Conservation (phyloP, 2,113 vertebrate species). For the Chitala chitala region DNA sequence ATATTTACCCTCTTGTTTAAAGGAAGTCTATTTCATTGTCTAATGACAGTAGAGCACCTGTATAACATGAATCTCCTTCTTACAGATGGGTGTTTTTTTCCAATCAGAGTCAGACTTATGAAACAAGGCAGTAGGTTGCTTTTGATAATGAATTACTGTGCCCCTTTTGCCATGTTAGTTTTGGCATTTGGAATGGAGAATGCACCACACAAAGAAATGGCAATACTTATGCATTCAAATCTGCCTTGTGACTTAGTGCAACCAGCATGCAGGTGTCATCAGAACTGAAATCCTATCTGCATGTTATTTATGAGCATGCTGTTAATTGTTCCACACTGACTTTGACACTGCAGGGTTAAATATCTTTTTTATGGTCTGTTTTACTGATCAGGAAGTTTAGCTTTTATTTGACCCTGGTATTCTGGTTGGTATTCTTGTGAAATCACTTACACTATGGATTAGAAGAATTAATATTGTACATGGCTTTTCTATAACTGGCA, state of each 20-base stretch:
- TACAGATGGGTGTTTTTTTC: background rate
- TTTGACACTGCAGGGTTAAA: background rate
- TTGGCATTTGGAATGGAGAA: background rate
- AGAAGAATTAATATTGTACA: no score
- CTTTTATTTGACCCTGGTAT: slow-evolving; percentile 2
- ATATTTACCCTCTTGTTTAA: slow-evolving; percentile 40
- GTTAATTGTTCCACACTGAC: background rate
- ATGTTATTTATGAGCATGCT: background rate
- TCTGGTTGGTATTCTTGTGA: background rate
- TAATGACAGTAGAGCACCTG: slow-evolving; percentile 19
- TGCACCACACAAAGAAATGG: background rate
- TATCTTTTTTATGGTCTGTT: slow-evolving; percentile 3
- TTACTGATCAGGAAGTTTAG: background rate
- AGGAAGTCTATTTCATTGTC: slow-evolving; percentile 36
- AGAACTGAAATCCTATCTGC: background rate
- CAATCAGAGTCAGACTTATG: background rate
- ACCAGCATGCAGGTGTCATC: background rate
- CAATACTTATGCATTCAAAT: background rate
- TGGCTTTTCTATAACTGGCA: no score
- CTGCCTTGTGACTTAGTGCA: background rate
- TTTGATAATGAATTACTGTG: background rate
- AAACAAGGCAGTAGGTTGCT: background rate
- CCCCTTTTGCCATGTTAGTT: no score
- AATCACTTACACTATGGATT: background rate
- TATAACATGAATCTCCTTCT: background rate